Evolutionary conservation across 2,888 invertebrate species (phyloP), one percentile per base, ranked within the genome.

Genomic region (Galerucella nymphaeae): DNA sequence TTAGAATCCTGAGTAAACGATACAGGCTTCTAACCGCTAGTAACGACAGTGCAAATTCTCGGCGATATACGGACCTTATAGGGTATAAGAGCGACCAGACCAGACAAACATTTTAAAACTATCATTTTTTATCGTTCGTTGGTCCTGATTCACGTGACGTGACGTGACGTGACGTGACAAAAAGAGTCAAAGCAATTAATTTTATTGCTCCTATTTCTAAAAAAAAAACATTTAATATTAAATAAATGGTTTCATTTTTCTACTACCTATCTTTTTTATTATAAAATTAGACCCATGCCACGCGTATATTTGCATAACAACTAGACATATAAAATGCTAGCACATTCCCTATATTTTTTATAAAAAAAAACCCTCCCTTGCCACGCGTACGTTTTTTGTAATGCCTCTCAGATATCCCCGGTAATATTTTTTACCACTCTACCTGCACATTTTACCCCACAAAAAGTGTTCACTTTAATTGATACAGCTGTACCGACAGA

Each of bases 391-490:
- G 2, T 41, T 42, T 62, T 42, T n/a, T 62, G 9, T 42, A 62
- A 62, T 10, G 16, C 30, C n/a, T 38, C 18, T 41, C 55, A 53
- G 9, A 38, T 38, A n/a, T 23, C 48, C 41, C 67, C 20, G 41
- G 61, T 61, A 61, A n/a, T 9, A 30, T 53, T 69, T 63, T 68
- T 68, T 38, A 18, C 14, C 11, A 38, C 18, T 10, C 11, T 69
- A 55, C 63, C 63, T 57, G 63, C 63, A 64, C 63, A 16, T 23
- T 55, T 63, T 63, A 62, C 70, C 63, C 63, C 57, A 70, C 63
- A 53, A 13, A 69, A 69, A 69, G 61, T 18, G 10, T 50, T 20
- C 38, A 53, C 55, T 57, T 63, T 20, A 53, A 53, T 18, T 50
- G 5, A 18, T 53, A 16, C 42, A 55, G 14, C n/a, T 55, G 20